These are phyloP conservation scores for Capreolus pygargus DNA, from an alignment of 2,113 vertebrate species.

Conservation along the genomic window DNA sequence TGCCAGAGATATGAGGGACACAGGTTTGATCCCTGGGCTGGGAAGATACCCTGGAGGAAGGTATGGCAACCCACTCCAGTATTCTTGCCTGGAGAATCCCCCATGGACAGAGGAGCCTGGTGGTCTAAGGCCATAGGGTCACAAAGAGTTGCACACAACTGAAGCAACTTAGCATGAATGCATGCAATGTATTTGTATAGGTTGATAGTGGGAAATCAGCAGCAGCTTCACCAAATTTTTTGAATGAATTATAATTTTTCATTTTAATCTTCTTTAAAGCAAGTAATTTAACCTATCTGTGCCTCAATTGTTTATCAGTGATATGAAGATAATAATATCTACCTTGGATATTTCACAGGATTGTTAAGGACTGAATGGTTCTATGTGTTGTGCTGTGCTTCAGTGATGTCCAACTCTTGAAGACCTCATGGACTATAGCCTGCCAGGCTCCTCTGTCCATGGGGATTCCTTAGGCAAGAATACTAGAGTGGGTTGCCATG, in stretches of 20 bases:
- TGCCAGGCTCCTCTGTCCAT: too few species aligned
- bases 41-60: background rate
- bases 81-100: background rate
- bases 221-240: background rate
- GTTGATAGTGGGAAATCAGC: background rate
- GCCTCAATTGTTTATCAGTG: background rate
- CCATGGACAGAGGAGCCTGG: background rate
- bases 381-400: background rate
- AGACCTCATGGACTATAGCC: background rate
- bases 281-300: conserved; percentile 8
- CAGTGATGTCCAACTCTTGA: background rate
- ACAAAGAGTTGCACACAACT: accelerated
- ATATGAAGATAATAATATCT: background rate
- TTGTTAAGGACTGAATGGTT: conserved; percentile 5
- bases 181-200: background rate
- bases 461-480: too few species aligned
- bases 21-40: background rate
- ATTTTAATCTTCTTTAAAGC: background rate
- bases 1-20: background rate
- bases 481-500: too few species aligned
- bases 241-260: conserved; percentile 27
- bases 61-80: background rate
- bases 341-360: background rate
- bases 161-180: background rate
- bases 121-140: background rate